phyloP scores from a whole-genome alignment of 2,888 invertebrate genomes.

The Cosmia trapezina region DNA sequence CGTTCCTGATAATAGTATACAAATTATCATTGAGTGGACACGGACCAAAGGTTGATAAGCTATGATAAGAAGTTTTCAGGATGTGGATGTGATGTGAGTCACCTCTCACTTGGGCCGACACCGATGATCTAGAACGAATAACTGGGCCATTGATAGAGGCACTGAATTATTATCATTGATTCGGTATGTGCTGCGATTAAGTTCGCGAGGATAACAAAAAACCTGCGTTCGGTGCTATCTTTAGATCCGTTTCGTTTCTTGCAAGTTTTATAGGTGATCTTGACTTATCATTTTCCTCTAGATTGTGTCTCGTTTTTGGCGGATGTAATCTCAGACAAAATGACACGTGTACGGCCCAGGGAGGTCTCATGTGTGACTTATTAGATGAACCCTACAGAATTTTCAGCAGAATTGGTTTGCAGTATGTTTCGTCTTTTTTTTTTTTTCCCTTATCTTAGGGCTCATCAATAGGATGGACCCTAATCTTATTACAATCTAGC shows the following conservation, averaged over 20 bases:
- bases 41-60: constrained; percentile 29
- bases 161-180: constrained; percentile 30
- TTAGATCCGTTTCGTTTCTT: constrained; percentile 14
- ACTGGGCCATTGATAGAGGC: constrained; percentile 36
- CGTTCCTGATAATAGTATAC: constrained; percentile 19
- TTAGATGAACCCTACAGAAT: background rate
- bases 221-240: constrained; percentile 8
- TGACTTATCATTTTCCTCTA: constrained; percentile 35
- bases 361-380: background rate
- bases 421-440: too few species aligned
- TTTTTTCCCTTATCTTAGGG: too few species aligned
- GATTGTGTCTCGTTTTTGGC: background rate
- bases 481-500: too few species aligned
- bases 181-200: constrained; percentile 7
- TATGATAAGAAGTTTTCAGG: constrained; percentile 35
- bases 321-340: background rate
- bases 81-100: too few species aligned
- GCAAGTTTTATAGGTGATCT: constrained; percentile 1
- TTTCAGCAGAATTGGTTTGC: background rate
- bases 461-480: too few species aligned
- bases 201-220: constrained; percentile 15
- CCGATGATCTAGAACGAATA: constrained; percentile 26
- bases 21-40: constrained; percentile 25
- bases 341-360: too few species aligned
- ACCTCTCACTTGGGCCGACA: background rate